Base-by-base conservation (phyloP, 2,888 invertebrate species). In the Cerastis leucographa region DNA sequence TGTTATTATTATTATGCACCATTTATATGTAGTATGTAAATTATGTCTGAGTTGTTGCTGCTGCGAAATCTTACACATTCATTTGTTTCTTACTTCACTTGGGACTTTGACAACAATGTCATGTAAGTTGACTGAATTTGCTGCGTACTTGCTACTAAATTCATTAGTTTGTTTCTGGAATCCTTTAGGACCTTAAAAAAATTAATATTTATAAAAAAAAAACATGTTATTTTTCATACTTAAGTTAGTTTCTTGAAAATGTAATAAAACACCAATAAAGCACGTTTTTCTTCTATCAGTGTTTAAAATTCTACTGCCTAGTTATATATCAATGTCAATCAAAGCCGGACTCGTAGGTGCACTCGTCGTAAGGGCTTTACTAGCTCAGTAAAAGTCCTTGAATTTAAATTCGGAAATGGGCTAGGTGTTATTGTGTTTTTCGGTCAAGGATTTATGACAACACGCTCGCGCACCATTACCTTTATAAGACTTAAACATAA, bases 151-250 rank as follows among this genome's bases (percentile, higher is more conserved):
- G 35, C 51, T 12, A 2, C 19, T 66, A 17, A 68, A 51, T 61
- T 19, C 61, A 61, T 44, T 61, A 22, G 2, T 25, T 76, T 76
- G 66, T 76, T 76, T 65, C 11, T 49, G 7, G 14, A 49, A n/a
- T 59, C 59, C 35, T 59, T 25, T 7, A 22, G 17, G 59, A 46
- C 25, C 3, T 46, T 22, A 46, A 0, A 54, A 54, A n/a, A n/a
- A 11, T 11, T n/a, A 51, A 22, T 51, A 22, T 51, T 51, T 51
- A 9, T 51, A 7, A 19, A 51, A n/a, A n/a, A n/a, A n/a, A n/a
- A n/a, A n/a, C 11, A 22, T 51, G 1, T 19, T 49, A 17, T 4
- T 22, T 51, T 9, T 2, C 8, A 51, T 22, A 22, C 19, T 49
- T 14, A 49, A 22, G 3, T 51, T 22, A 3, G 22, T 3, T 22